Percentiles rank a stretch among this genome's conserved stretches.
phyloP scores from a whole-genome alignment of 2,888 invertebrate genomes.

The Hipparchia semele region DNA sequence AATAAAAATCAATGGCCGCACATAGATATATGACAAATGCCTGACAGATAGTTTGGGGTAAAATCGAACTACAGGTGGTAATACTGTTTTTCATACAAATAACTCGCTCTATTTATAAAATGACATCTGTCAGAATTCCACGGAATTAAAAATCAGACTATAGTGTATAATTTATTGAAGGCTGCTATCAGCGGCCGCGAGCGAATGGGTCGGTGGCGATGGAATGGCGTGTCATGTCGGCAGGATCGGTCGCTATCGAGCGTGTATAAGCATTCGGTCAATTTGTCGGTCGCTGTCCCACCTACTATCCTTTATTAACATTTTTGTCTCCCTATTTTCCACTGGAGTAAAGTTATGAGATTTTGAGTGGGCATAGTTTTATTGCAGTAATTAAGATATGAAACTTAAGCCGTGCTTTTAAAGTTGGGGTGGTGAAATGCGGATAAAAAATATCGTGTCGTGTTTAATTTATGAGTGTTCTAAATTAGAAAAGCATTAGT shows the following conservation, averaged over 20 bases:
- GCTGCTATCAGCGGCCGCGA: slow-evolving; percentile 51
- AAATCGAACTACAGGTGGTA: too few species aligned
- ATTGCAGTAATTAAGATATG: slow-evolving; percentile 79
- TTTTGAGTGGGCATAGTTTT: slow-evolving; percentile 72
- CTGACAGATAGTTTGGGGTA: too few species aligned
- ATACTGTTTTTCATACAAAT: too few species aligned
- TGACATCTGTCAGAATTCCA: too few species aligned
- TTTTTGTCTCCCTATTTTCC: slow-evolving; percentile 71
- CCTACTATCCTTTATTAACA: slow-evolving; percentile 63
- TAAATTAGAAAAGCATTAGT: slow-evolving; percentile 2
- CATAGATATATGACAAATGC: too few species aligned
- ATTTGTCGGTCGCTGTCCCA: slow-evolving; percentile 64
- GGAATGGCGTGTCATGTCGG: slow-evolving; percentile 42
- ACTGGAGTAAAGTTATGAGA: slow-evolving; percentile 69
- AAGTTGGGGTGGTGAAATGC: slow-evolving; percentile 57
- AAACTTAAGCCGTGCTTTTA: slow-evolving; percentile 73
- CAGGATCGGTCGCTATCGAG: slow-evolving; percentile 57
- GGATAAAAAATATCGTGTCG: slow-evolving; percentile 26
- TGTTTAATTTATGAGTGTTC: slow-evolving; percentile 10
- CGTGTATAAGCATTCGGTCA: slow-evolving; percentile 64
- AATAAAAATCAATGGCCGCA: too few species aligned
- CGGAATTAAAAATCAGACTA: too few species aligned
- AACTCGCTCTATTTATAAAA: too few species aligned
- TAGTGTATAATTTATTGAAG: slow-evolving; percentile 69
- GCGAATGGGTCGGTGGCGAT: slow-evolving; percentile 41